These are phyloP conservation scores for Pteronotus mesoamericanus DNA, from an alignment of 2,797 vertebrate species.

Conservation along the genomic window DNA sequence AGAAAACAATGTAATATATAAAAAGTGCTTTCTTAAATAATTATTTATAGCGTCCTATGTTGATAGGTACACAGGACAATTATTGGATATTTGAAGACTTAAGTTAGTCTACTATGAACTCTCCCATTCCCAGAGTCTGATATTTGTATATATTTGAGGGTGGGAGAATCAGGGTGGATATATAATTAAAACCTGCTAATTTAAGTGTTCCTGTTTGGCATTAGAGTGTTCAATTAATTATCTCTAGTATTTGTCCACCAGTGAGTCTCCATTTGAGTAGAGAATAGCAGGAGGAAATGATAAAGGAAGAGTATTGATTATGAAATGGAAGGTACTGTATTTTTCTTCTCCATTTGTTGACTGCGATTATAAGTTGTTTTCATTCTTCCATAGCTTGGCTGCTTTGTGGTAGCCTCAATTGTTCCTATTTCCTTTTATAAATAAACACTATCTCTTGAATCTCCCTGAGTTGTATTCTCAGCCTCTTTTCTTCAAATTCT, in stretches of 20 bases:
- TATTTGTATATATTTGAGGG: neutral
- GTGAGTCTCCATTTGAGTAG: neutral
- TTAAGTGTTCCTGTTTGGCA: neutral
- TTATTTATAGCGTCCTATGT: neutral
- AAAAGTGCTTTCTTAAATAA: slow-evolving; percentile 18
- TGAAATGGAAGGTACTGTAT: neutral
- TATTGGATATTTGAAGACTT: neutral
- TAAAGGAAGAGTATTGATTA: neutral
- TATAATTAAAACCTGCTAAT: neutral
- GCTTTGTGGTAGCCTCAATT: neutral
- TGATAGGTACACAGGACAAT: neutral
- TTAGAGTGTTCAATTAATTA: neutral
- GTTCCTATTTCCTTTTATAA: neutral
- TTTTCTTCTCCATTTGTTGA: neutral
- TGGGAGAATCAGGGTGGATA: neutral
- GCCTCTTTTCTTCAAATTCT: neutral
- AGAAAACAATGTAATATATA: neutral
- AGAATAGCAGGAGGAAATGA: neutral
- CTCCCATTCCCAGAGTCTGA: neutral
- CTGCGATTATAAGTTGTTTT: neutral
- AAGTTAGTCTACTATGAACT: neutral
- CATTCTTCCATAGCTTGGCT: neutral
- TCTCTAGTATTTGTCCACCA: neutral
- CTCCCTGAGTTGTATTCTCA: neutral
- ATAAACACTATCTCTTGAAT: neutral